Percentiles rank a stretch among this genome's conserved stretches.
These are phyloP conservation scores for Plestiodon gilberti DNA, from an alignment of 2,113 vertebrate genomes.

Conservation along the genomic window DNA sequence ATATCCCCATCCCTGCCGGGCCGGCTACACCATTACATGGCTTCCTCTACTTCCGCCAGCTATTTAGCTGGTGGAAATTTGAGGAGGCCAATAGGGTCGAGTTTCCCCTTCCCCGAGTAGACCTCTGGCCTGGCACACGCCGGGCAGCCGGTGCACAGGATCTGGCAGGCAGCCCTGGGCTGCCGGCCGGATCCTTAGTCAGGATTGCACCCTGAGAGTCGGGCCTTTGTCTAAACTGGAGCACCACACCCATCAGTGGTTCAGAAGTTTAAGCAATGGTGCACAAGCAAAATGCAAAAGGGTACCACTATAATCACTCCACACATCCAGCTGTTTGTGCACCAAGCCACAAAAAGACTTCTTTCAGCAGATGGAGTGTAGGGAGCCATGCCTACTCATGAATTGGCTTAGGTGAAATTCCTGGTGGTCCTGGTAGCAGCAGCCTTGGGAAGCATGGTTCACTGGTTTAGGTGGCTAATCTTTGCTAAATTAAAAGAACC, in stretches of 20 bases:
- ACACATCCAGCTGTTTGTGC: neutral
- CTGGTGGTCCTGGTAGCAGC: neutral
- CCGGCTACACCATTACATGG: too few species aligned
- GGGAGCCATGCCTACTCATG: neutral
- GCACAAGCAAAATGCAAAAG: neutral
- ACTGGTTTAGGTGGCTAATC: neutral
- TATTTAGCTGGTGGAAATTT: too few species aligned
- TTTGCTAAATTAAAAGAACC: neutral
- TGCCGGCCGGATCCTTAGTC: too few species aligned
- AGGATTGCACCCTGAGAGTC: too few species aligned
- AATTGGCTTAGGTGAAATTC: neutral
- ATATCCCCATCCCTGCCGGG: too few species aligned
- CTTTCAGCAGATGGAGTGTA: neutral
- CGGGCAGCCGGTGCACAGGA: too few species aligned
- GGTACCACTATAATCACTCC: too few species aligned
- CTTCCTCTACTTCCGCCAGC: too few species aligned
- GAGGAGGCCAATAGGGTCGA: too few species aligned
- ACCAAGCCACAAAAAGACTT: neutral
- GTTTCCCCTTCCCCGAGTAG: too few species aligned
- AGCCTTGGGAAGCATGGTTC: neutral
- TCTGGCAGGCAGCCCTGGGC: too few species aligned
- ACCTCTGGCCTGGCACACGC: too few species aligned
- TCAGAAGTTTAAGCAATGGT: neutral
- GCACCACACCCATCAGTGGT: neutral
- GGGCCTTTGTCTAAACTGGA: neutral